Percentiles rank a stretch among this genome's conserved stretches.
These are phyloP conservation scores for Pelodytes ibericus DNA, from an alignment of 2,797 vertebrate genomes.

Conservation along the genomic window DNA sequence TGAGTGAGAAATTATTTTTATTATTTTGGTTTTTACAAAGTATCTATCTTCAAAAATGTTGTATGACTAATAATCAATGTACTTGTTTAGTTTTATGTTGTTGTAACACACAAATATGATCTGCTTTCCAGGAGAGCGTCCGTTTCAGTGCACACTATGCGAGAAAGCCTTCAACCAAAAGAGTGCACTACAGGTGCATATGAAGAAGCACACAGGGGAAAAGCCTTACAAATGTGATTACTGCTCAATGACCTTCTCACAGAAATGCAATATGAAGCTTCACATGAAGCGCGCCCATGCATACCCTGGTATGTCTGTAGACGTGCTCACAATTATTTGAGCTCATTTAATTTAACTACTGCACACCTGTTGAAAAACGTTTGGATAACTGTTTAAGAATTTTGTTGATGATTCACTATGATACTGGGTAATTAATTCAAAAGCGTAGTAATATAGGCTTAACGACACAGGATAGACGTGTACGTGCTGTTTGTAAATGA, in stretches of 20 bases:
- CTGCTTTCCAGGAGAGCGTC: conserved; percentile 85
- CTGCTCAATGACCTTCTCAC: conserved; percentile 93
- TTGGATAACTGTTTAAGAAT: too few species aligned
- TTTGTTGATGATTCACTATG: too few species aligned
- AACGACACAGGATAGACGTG: too few species aligned
- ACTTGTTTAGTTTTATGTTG: conserved; percentile 3
- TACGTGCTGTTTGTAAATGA: too few species aligned
- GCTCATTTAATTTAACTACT: neutral
- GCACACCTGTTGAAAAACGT: neutral
- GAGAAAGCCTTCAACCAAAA: conserved; percentile 99
- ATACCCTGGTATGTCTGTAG: conserved; percentile 77
- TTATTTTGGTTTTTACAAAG: too few species aligned
- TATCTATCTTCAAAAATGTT: too few species aligned
- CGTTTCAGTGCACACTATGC: conserved; percentile 89
- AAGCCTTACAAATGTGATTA: conserved; percentile 94
- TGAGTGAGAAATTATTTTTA: too few species aligned
- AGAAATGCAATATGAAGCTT: conserved; percentile 99
- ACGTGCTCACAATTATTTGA: neutral
- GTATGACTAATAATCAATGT: too few species aligned
- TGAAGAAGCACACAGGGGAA: conserved; percentile 97
- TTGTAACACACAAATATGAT: neutral
- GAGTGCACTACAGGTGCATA: conserved; percentile 96
- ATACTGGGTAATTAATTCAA: too few species aligned
- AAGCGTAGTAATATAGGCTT: too few species aligned
- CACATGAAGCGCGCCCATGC: conserved; percentile 94